Evolutionary conservation across 2,113 vertebrate genomes (phyloP).

Genomic region (Pachyramphus minor): DNA sequence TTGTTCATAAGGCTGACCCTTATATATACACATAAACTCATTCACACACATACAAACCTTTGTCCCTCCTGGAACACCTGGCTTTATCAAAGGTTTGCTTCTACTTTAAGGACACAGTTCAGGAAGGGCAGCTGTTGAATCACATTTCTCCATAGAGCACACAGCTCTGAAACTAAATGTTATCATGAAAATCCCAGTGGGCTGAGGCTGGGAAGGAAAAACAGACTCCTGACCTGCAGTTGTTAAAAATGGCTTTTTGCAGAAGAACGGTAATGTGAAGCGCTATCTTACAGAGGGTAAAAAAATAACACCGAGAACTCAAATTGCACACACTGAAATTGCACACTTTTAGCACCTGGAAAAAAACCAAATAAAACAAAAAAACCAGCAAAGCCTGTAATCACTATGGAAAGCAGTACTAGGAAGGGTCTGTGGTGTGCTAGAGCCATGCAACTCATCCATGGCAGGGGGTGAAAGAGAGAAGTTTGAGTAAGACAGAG

Average conservation of each 20-base stretch:
- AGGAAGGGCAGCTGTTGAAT: conserved; percentile 43
- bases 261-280: conserved; percentile 35
- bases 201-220: conserved; percentile 26
- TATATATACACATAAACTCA: background rate
- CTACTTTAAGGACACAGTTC: conserved; percentile 41
- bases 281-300: background rate
- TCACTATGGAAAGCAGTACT: background rate
- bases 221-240: conserved; percentile 39
- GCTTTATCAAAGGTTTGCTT: background rate
- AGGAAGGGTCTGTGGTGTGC: background rate
- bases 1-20: background rate
- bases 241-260: conserved; percentile 56
- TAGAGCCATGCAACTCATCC: background rate
- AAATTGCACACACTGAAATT: background rate
- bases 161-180: conserved; percentile 26
- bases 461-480: background rate
- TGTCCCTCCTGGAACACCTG: background rate
- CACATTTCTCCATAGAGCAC: background rate
- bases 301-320: background rate
- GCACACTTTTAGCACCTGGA: background rate
- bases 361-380: background rate
- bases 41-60: background rate
- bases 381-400: background rate
- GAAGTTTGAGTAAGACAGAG: background rate
- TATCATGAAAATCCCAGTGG: conserved; percentile 55